Percentiles rank a stretch among this genome's conserved stretches.
phyloP scores from a whole-genome alignment of 2,113 vertebrate species.

The Meleagris gallopavo region DNA sequence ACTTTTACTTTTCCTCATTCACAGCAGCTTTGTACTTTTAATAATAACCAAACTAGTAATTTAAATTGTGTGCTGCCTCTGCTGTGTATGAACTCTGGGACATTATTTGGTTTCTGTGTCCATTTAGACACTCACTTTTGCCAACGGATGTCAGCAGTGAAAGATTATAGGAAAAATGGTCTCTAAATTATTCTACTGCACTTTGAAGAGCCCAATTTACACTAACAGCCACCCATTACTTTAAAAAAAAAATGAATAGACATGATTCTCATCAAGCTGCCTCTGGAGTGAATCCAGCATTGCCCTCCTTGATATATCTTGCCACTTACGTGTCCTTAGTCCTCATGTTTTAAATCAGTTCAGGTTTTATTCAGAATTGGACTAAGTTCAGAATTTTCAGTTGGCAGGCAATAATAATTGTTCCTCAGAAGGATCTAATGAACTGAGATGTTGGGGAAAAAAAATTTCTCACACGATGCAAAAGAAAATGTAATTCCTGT shows the following conservation, averaged over 20 bases:
- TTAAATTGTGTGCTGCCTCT: slow-evolving; percentile 24
- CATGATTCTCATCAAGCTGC: neutral
- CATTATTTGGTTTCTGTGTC: slow-evolving; percentile 12
- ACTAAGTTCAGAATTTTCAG: neutral
- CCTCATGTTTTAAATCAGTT: neutral
- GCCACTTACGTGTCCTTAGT: neutral
- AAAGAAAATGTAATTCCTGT: neutral
- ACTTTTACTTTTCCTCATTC: slow-evolving; percentile 46
- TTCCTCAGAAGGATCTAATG: neutral
- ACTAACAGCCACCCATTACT: neutral
- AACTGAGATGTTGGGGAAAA: neutral
- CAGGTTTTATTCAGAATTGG: neutral
- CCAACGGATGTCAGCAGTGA: slow-evolving; percentile 1
- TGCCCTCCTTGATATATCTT: neutral
- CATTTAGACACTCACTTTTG: slow-evolving; percentile 16
- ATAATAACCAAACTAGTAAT: slow-evolving; percentile 9
- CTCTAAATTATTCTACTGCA: neutral
- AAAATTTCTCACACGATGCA: neutral
- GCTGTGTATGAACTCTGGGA: neutral
- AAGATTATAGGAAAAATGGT: neutral
- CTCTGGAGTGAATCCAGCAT: neutral
- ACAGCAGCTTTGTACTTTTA: slow-evolving; percentile 19
- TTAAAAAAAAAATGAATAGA: neutral
- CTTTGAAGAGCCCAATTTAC: neutral
- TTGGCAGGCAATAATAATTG: neutral